Percentiles rank a stretch among this genome's conserved stretches.
These are phyloP conservation scores for Xestia c-nigrum DNA, from an alignment of 2,888 invertebrate genomes.

Conservation along the genomic window DNA sequence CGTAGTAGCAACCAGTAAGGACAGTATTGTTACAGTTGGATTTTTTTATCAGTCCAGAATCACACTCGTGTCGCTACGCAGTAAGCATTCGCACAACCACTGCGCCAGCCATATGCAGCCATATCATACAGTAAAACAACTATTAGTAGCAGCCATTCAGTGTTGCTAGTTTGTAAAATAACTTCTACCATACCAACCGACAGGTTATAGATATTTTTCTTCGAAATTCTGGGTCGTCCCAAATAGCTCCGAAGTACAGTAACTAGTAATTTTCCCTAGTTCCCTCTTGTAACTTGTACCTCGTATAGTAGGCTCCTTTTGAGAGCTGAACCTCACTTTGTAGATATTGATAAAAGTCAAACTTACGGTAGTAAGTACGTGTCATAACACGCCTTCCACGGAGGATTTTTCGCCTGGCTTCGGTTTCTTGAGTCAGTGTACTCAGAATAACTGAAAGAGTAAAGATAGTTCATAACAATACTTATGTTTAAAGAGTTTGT, in stretches of 20 bases:
- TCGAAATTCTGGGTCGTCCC: too few species aligned
- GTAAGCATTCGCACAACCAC: not conserved
- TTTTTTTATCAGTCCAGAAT: not conserved
- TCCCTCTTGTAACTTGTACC: not conserved
- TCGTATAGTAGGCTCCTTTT: not conserved
- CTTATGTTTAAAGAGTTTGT: not conserved
- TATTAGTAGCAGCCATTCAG: too few species aligned
- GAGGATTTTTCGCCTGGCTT: conserved; percentile 94
- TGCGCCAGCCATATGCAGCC: not conserved
- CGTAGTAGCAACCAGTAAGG: not conserved
- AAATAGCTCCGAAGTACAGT: too few species aligned
- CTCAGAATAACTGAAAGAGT: conserved; percentile 92
- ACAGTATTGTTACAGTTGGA: not conserved
- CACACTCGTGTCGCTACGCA: not conserved
- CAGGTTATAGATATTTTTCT: too few species aligned
- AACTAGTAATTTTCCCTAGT: not conserved
- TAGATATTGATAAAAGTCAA: not conserved
- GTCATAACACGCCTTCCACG: conserved; percentile 95
- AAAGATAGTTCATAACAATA: not conserved
- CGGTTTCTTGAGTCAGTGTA: conserved; percentile 92
- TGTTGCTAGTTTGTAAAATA: too few species aligned
- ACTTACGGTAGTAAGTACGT: conserved; percentile 95
- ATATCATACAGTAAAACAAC: too few species aligned
- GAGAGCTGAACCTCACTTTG: not conserved
- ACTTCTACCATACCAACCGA: too few species aligned